phyloP scores from a whole-genome alignment of 2,888 invertebrate species.

The Phrixothrix hirtus region DNA sequence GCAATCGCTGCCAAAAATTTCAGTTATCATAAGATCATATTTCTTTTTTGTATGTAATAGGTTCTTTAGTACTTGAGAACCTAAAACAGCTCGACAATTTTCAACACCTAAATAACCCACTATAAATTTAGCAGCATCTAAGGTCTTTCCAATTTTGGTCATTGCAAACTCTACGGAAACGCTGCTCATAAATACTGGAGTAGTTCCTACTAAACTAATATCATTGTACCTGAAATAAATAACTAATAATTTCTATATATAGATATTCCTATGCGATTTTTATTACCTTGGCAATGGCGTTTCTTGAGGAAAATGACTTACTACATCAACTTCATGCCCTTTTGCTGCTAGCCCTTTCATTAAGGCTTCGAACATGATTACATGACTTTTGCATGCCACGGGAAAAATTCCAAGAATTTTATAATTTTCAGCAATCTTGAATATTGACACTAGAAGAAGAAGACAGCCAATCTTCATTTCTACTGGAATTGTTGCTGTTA shows the following conservation, averaged over 20 bases:
- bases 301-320: conserved; percentile 59
- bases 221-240: conserved; percentile 35
- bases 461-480: background rate
- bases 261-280: too few species aligned
- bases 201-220: conserved; percentile 24
- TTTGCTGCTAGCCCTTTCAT: conserved; percentile 59
- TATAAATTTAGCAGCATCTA: conserved; percentile 12
- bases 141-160: background rate
- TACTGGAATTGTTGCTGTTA: too few species aligned
- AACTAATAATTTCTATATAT: too few species aligned
- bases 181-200: conserved; percentile 27
- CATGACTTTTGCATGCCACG: conserved; percentile 58
- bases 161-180: conserved; percentile 18
- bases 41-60: conserved; percentile 42
- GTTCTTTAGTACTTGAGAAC: conserved; percentile 36
- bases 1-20: conserved; percentile 65
- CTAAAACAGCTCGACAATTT: conserved; percentile 41
- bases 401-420: conserved; percentile 62
- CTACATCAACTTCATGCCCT: conserved; percentile 60
- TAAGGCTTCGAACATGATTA: conserved; percentile 58
- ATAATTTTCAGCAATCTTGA: conserved; percentile 43
- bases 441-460: background rate
- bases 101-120: conserved; percentile 26
- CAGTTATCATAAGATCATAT: conserved; percentile 64
- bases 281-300: conserved; percentile 40